Base-by-base conservation (phyloP, 2,888 invertebrate genomes). In the Carterocephalus palaemon region DNA sequence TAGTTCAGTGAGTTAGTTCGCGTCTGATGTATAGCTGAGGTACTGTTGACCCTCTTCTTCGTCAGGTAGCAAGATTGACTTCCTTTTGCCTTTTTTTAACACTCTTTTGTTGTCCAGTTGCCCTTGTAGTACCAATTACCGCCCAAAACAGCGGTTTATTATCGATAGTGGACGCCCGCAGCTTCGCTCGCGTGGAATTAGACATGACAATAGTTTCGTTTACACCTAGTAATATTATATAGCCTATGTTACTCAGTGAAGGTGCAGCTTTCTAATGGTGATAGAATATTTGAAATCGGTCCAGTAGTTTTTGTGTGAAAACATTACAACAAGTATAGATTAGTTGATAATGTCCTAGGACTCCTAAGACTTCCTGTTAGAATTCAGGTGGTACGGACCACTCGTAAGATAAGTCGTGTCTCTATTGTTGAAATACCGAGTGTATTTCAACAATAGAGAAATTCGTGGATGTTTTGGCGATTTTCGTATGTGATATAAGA, bases 21-120 rank as follows among this genome's bases (percentile, higher is more conserved):
- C 57, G 47, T 57, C 49, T 56, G 51, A 53, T 57, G 54, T 52
- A 50, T 57, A 46, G 45, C 58, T 60, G 62, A 51, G 50, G 57
- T 64, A 57, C 62, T 70, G 66, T 63, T 68, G 64, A 36, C 75
- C 67, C 80, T 81, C 79, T 79, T 83, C 83, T 83, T 83, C 83
- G 51, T 78, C 75, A 52, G 65, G 78, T 81, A 75, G 73, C 81
- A 83, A 80, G 80, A 64, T 82, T 75, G 83, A 82, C 83, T 83
- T 79, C 79, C 83, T 79, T 82, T 81, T 81, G 45, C 7, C 47
- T 3, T 15, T 32, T 20, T 22, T 16, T 23, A 7, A 40, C 19
- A 10, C 12, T 28, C 23, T 2, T 17, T 5, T 8, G n/a, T n/a
- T n/a, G n/a, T n/a, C n/a, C n/a, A n/a, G n/a, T n/a, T n/a, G n/a